Conservation (phyloP, 2,888 invertebrate genomes). For the Liodrosophila aerea region DNA sequence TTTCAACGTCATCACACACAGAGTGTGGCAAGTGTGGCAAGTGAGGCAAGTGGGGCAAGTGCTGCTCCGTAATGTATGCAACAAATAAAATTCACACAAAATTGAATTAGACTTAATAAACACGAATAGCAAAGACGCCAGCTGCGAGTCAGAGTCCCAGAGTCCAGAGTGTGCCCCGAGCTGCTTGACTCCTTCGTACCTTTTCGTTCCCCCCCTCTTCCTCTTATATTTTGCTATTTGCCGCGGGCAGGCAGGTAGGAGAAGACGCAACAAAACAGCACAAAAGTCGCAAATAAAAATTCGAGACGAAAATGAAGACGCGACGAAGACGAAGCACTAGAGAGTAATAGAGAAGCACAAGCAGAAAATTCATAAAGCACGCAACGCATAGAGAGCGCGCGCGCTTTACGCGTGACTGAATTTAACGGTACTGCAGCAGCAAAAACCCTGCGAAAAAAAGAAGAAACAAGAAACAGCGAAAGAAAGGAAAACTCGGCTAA, state of each 20-base stretch:
- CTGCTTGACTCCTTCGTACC: too few relatives aligned
- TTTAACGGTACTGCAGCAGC: constrained; percentile 41
- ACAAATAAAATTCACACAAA: constrained; percentile 62
- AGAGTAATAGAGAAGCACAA: constrained; percentile 58
- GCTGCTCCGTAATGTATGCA: constrained; percentile 60
- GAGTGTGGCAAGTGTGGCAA: background rate
- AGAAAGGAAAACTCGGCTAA: constrained; percentile 22
- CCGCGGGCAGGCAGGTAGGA: too few relatives aligned
- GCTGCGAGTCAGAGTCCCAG: constrained; percentile 24
- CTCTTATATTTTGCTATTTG: background rate
- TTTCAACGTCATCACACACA: constrained; percentile 18
- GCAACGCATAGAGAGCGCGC: constrained; percentile 46
- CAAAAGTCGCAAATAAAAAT: constrained; percentile 36
- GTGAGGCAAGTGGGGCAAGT: background rate
- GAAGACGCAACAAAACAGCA: constrained; percentile 9
- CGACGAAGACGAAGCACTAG: constrained; percentile 27
- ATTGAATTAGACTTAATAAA: constrained; percentile 73
- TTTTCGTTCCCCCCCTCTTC: background rate
- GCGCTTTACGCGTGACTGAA: constrained; percentile 65
- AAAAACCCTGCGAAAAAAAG: constrained; percentile 13
- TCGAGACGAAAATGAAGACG: too few relatives aligned
- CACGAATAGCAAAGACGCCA: constrained; percentile 40
- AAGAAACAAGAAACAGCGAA: background rate
- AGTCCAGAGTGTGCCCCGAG: background rate
- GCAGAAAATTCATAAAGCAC: constrained; percentile 63